Conservation (phyloP, 2,113 vertebrate species). For the Irena cyanogastra region DNA sequence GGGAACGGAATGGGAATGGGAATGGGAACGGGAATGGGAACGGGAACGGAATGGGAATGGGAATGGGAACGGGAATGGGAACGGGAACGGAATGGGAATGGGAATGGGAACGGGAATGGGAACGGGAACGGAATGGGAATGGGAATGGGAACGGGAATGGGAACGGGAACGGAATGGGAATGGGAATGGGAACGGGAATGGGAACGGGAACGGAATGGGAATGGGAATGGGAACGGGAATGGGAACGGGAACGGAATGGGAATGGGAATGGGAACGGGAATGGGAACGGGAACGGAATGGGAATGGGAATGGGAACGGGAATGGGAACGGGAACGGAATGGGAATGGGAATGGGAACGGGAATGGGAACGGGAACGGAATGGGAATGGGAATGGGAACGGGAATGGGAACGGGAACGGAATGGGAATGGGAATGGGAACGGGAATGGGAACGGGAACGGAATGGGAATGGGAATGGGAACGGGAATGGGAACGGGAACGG, state of each 20-base stretch:
- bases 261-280: neutral
- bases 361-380: neutral
- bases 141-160: no score
- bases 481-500: no score
- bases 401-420: neutral
- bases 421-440: rapidly evolving
- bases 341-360: neutral
- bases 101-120: neutral
- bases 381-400: neutral
- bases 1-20: neutral
- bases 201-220: neutral
- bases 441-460: neutral
- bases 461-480: neutral
- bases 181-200: neutral
- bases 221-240: no score
- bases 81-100: neutral
- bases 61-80: no score
- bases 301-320: no score
- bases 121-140: neutral
- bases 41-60: neutral
- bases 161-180: neutral
- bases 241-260: neutral
- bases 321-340: rapidly evolving
- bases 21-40: neutral
- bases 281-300: neutral